Conservation (phyloP, 92 coral and sea anemone genomes). For the Porites rus region DNA sequence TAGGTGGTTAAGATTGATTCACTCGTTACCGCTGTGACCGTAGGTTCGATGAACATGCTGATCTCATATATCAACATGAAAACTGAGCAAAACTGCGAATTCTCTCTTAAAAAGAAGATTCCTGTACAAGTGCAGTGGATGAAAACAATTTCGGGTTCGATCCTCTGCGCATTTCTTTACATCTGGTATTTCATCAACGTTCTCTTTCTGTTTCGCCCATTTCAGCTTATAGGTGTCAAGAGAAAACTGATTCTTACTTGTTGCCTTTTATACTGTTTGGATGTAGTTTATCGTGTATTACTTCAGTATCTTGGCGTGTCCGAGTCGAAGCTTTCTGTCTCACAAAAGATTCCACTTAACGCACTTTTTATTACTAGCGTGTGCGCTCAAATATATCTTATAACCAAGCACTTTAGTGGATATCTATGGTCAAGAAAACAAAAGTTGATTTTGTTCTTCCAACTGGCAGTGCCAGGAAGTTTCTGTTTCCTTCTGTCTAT, state of each 20-base stretch:
- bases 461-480: background rate
- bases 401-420: background rate
- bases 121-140: background rate
- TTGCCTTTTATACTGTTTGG: background rate
- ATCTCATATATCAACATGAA: background rate
- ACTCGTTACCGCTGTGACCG: background rate
- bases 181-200: background rate
- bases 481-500: too few relatives aligned
- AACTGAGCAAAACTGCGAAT: background rate
- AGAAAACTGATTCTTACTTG: background rate
- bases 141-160: background rate
- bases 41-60: background rate
- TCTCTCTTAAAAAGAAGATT: background rate
- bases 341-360: background rate
- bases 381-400: background rate
- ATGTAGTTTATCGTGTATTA: background rate
- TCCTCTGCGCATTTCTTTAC: background rate
- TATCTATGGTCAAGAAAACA: background rate
- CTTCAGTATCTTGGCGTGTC: background rate
- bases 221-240: conserved; percentile 7
- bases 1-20: background rate
- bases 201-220: conserved; percentile 5
- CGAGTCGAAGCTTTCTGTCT: background rate
- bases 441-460: background rate
- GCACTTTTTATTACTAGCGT: background rate